A percentile compares a stretch with the other conserved stretches of the same genome.
phyloP scores from a whole-genome alignment of 2,797 vertebrate species.

The Sciurus vulgaris region DNA sequence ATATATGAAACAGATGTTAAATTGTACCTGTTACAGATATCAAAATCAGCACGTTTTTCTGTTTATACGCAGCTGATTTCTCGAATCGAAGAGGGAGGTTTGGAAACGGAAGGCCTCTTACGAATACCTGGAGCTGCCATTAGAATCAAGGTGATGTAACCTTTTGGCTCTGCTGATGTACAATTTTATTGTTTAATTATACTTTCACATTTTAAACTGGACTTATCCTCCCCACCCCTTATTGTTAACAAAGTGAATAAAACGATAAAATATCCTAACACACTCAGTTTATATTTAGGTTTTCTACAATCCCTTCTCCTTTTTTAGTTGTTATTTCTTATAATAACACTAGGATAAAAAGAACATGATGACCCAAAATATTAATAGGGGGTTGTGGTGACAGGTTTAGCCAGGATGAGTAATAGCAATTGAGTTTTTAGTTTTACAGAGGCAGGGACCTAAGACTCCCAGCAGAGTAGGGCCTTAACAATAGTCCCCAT shows the following conservation, averaged over 20 bases:
- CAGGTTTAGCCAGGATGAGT: not conserved
- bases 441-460: not conserved
- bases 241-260: not conserved
- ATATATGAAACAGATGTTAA: conserved; percentile 50
- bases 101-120: conserved; percentile 96
- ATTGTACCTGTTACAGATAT: conserved; percentile 17
- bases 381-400: not conserved
- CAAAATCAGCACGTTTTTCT: conserved; percentile 74
- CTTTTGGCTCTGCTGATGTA: not conserved
- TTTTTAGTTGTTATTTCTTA: not conserved
- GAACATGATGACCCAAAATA: not conserved
- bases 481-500: not conserved
- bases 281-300: not conserved
- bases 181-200: conserved; percentile 34
- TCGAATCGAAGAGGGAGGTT: conserved; percentile 94
- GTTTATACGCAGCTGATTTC: conserved; percentile 90
- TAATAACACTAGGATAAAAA: not conserved
- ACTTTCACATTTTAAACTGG: conserved; percentile 29
- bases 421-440: not conserved
- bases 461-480: not conserved
- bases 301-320: not conserved
- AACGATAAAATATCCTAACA: not conserved
- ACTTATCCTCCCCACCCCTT: not conserved
- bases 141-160: conserved; percentile 97
- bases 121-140: conserved; percentile 95